A percentile compares a stretch with the other conserved stretches of the same genome.
phyloP scores from a whole-genome alignment of 1,140 invertebrate species.

The Drosophila micromelanica region DNA sequence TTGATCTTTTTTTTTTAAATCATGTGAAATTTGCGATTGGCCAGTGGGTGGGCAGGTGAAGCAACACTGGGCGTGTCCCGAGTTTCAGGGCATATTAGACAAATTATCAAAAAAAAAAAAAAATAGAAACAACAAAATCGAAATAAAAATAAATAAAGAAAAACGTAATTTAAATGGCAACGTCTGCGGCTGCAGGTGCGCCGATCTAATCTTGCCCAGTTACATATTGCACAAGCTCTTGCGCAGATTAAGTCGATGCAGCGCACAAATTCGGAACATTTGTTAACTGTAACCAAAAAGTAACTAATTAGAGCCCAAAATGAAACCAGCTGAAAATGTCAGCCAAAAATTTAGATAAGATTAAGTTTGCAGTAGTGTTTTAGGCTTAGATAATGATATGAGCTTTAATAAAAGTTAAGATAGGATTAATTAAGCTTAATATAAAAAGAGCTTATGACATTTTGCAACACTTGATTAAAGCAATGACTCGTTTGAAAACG shows the following conservation, averaged over 20 bases:
- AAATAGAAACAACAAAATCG: not conserved
- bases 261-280: conserved; percentile 11
- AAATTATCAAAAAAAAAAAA: conserved; percentile 34
- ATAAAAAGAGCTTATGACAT: not conserved
- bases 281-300: conserved; percentile 13
- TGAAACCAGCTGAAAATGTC: conserved; percentile 23
- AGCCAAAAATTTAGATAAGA: conserved; percentile 18
- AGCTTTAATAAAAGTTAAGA: conserved; percentile 3
- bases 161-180: conserved; percentile 33
- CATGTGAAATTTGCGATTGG: conserved; percentile 63
- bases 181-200: conserved; percentile 31
- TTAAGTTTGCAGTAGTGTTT: not conserved
- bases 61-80: conserved; percentile 28
- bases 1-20: conserved; percentile 5
- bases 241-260: conserved; percentile 15
- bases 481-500: no score
- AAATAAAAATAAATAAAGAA: conserved; percentile 13
- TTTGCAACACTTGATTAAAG: not conserved
- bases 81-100: conserved; percentile 1
- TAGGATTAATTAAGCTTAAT: conserved; percentile 4
- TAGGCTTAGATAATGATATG: not conserved
- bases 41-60: conserved; percentile 47
- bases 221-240: conserved; percentile 24
- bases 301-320: conserved; percentile 29
- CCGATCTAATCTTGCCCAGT: conserved; percentile 35